A percentile compares a stretch with the other conserved stretches of the same genome.
phyloP scores from a whole-genome alignment of 2,797 vertebrate genomes.

The Diceros bicornis region DNA sequence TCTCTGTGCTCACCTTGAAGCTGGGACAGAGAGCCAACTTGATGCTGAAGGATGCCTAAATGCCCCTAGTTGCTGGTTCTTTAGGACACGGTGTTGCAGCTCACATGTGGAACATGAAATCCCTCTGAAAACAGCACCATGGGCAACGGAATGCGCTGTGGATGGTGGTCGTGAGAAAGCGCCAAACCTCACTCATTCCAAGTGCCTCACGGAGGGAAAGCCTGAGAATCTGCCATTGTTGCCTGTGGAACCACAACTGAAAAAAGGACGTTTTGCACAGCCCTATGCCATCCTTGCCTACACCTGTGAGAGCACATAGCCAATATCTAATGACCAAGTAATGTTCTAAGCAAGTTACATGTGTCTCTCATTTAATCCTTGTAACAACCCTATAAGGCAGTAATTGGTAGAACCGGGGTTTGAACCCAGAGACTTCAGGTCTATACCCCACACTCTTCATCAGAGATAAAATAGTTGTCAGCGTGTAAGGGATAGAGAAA shows the following conservation, averaged over 20 bases:
- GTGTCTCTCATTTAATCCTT: not conserved
- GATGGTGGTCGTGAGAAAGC: not conserved
- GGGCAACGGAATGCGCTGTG: fast-evolving
- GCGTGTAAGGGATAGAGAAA: not conserved
- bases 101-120: not conserved
- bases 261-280: not conserved
- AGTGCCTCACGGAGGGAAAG: not conserved
- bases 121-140: not conserved
- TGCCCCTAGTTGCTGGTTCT: not conserved
- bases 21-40: not conserved
- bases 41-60: not conserved
- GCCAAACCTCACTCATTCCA: not conserved
- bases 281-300: not conserved
- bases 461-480: not conserved
- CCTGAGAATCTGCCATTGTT: not conserved
- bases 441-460: not conserved
- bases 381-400: not conserved
- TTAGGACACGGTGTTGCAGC: fast-evolving
- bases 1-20: not conserved
- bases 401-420: not conserved
- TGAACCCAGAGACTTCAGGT: not conserved
- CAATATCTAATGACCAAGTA: not conserved
- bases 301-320: not conserved
- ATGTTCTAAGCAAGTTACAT: not conserved
- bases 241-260: too few species aligned